Base-by-base conservation (phyloP, 2,797 vertebrate species). In the Anabacerthia variegaticeps region DNA sequence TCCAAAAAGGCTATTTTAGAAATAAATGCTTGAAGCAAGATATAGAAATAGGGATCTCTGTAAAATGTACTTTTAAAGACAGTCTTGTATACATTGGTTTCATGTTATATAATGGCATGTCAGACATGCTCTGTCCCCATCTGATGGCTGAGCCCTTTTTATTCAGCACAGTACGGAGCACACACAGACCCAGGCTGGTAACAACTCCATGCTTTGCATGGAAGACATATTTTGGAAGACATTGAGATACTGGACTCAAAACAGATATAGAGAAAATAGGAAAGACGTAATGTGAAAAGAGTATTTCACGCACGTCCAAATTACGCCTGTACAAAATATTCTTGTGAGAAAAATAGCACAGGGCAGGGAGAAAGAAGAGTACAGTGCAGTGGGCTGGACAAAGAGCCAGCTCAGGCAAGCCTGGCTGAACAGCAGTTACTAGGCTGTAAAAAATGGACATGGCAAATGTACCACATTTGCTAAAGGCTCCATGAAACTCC, bases 401-500 rank as follows among this genome's bases (percentile, higher is more conserved):
- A 97, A 96, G 92, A 94, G 67, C 34, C 51, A 79, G 84, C 91
- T 93, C 43, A 91, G 86, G 62, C 17, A 6, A 88, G 71, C 61
- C 63, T 28, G 55, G 77, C 18, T 12, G 36, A 96, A 81, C 68
- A 93, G 56, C 13, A 0, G 88, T 93, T 94, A 78, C 63, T 77
- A 8, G 62, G 30, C 83, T 91, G 63, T 88, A 93, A 82, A 92
- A 97, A 94, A 96, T 71, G 94, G 82, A 95, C 75, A 88, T 49
- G 74, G 83, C 87, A 96, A 96, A 92, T 94, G 95, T 63, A 19
- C 62, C 86, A 52, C 81, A 94, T 96, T 96, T 96, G 58, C 92
- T 94, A 95, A 95, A 96, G 88, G 48, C 89, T 81, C 91, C 91
- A 89, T 94, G 87, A 93, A 96, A 76, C 96, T 95, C 92, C 81